A percentile compares a stretch with the other conserved stretches of the same genome.
phyloP scores from a whole-genome alignment of 2,888 invertebrate genomes.

The Dryococelus australis region DNA sequence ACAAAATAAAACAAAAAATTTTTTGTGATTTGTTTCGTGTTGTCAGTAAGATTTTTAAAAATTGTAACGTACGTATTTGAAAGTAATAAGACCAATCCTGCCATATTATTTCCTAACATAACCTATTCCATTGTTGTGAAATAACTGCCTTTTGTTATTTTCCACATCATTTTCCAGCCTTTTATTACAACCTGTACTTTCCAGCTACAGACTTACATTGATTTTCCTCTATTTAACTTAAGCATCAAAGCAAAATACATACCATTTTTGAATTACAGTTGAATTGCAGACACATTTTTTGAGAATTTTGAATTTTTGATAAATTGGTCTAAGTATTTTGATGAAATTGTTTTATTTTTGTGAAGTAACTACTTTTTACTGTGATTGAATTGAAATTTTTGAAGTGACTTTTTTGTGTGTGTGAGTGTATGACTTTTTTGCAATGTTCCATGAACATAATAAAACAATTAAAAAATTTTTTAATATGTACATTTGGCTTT shows the following conservation, averaged over 20 bases:
- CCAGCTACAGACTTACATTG: conserved; percentile 18
- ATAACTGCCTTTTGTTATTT: not conserved
- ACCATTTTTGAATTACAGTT: conserved; percentile 25
- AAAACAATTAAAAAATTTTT: conserved; percentile 34
- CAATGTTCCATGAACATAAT: conserved; percentile 23
- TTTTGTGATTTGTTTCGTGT: not conserved
- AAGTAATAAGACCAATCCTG: not conserved
- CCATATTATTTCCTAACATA: conserved; percentile 1
- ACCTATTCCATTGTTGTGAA: not conserved
- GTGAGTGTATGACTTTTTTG: conserved; percentile 41
- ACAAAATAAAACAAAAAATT: not conserved
- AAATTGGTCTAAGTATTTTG: conserved; percentile 28
- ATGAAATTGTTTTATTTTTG: conserved; percentile 32
- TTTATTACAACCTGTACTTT: not conserved
- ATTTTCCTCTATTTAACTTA: conserved; percentile 20
- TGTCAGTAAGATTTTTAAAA: not conserved
- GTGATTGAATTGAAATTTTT: conserved; percentile 38
- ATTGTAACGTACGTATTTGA: not conserved
- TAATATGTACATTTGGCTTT: conserved; percentile 55
- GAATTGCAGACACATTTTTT: conserved; percentile 36
- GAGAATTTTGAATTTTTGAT: conserved; percentile 32
- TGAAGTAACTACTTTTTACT: conserved; percentile 23
- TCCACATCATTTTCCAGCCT: not conserved
- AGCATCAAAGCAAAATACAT: not conserved
- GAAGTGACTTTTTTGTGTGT: conserved; percentile 44